Conservation (phyloP, 2,888 invertebrate species). For the Antitype chi region DNA sequence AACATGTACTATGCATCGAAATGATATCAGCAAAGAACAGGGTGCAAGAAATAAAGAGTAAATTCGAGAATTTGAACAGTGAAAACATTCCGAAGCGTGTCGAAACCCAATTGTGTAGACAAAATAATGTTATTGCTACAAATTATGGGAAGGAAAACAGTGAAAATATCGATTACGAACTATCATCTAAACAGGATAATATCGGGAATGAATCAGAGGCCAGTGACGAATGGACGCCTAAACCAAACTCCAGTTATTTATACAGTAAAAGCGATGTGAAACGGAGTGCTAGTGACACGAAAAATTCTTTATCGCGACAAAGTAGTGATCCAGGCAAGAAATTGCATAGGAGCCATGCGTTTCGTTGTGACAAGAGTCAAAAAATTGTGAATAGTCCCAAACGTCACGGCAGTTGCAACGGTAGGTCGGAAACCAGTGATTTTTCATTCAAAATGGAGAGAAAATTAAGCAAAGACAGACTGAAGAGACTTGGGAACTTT, state of each 20-base stretch:
- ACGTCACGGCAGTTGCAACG: conserved; percentile 83
- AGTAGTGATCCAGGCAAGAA: conserved; percentile 89
- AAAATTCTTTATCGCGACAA: conserved; percentile 83
- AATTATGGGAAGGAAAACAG: conserved; percentile 65
- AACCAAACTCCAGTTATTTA: conserved; percentile 84
- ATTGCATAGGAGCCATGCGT: conserved; percentile 91
- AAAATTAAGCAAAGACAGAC: conserved; percentile 83
- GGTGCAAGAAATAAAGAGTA: conserved; percentile 92
- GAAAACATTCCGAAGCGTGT: conserved; percentile 72
- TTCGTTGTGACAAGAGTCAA: conserved; percentile 89
- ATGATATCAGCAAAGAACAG: conserved; percentile 89
- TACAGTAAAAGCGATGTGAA: conserved; percentile 82
- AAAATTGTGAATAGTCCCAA: conserved; percentile 78
- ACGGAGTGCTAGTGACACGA: conserved; percentile 76
- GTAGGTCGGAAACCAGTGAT: conserved; percentile 82
- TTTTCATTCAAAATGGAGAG: conserved; percentile 82
- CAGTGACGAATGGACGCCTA: conserved; percentile 69
- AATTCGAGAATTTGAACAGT: conserved; percentile 90
- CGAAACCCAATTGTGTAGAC: conserved; percentile 66
- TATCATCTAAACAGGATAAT: conserved; percentile 64
- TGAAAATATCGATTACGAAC: conserved; percentile 57
- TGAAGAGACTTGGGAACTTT: conserved; percentile 83
- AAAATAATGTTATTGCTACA: conserved; percentile 51
- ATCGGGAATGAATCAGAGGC: conserved; percentile 67
- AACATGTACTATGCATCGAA: conserved; percentile 83